phyloP scores from a whole-genome alignment of 2,797 vertebrate species.

The Artibeus jamaicensis region DNA sequence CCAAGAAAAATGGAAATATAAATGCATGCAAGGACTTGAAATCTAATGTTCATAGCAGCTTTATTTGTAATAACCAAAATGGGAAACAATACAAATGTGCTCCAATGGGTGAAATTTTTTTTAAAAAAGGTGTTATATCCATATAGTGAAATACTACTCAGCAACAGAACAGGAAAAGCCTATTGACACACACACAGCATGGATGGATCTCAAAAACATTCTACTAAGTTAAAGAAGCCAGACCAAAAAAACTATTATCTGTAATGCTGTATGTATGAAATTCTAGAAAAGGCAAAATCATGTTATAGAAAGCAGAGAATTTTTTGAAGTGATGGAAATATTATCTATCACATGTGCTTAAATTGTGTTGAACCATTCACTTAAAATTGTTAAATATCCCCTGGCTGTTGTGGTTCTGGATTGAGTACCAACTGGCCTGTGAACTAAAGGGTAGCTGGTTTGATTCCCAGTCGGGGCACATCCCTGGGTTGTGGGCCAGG shows the following conservation, averaged over 20 bases:
- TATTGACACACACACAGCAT: background rate
- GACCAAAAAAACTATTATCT: background rate
- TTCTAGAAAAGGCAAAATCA: background rate
- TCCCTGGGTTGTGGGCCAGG: too few species aligned
- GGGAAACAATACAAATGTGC: background rate
- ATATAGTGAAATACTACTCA: background rate
- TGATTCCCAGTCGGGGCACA: too few species aligned
- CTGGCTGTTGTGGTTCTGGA: too few species aligned
- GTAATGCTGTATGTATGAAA: background rate
- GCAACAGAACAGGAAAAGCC: background rate
- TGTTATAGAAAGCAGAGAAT: background rate
- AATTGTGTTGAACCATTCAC: background rate
- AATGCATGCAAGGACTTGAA: background rate
- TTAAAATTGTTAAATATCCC: background rate
- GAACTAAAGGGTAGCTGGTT: too few species aligned
- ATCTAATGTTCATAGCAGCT: background rate
- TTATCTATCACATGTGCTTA: background rate
- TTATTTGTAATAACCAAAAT: background rate
- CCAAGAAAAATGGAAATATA: conserved; percentile 27
- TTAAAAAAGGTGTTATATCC: background rate
- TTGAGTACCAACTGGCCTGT: too few species aligned
- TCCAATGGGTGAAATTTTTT: background rate
- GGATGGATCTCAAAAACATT: background rate
- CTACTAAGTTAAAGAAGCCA: background rate
- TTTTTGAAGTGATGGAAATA: background rate